phyloP scores from a whole-genome alignment of 2,888 invertebrate genomes.

The Baronia brevicornis region DNA sequence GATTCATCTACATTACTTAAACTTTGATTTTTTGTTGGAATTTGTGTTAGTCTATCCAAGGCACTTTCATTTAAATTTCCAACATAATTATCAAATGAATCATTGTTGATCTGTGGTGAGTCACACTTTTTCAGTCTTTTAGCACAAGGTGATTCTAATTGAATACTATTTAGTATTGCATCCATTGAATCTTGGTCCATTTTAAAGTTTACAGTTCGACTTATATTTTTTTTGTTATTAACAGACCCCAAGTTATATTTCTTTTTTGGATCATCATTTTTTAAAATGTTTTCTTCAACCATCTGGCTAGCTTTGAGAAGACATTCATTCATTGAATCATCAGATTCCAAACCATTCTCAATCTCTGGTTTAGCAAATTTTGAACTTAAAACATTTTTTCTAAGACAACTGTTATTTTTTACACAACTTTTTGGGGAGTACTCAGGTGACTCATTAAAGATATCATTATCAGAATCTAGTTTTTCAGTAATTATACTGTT shows the following conservation, averaged over 20 bases:
- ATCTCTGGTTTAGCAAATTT: slow-evolving; percentile 53
- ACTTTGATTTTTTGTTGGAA: slow-evolving; percentile 32
- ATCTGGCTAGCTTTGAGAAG: slow-evolving; percentile 64
- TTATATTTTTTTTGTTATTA: slow-evolving; percentile 22
- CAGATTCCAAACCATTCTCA: slow-evolving; percentile 60
- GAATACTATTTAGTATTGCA: slow-evolving; percentile 51
- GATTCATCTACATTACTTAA: slow-evolving; percentile 1
- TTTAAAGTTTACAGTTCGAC: slow-evolving; percentile 33
- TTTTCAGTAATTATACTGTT: slow-evolving; percentile 27
- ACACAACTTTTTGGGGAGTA: slow-evolving; percentile 51
- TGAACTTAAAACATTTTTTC: slow-evolving; percentile 62
- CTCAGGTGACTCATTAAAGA: slow-evolving; percentile 50
- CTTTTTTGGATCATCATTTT: slow-evolving; percentile 31
- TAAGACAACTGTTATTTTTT: slow-evolving; percentile 44
- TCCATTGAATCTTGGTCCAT: slow-evolving; percentile 60
- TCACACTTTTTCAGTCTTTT: slow-evolving; percentile 39
- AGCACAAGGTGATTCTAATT: slow-evolving; percentile 48
- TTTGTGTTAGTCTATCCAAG: slow-evolving; percentile 56
- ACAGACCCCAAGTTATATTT: slow-evolving; percentile 29
- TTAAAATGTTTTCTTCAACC: slow-evolving; percentile 56
- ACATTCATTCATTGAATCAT: slow-evolving; percentile 71
- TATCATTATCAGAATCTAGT: slow-evolving; percentile 53
- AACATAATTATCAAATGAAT: slow-evolving; percentile 65
- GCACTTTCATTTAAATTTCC: slow-evolving; percentile 65
- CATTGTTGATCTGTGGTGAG: slow-evolving; percentile 51